Base-by-base conservation (phyloP, 2,113 vertebrate genomes). In the Dasypus novemcinctus region DNA sequence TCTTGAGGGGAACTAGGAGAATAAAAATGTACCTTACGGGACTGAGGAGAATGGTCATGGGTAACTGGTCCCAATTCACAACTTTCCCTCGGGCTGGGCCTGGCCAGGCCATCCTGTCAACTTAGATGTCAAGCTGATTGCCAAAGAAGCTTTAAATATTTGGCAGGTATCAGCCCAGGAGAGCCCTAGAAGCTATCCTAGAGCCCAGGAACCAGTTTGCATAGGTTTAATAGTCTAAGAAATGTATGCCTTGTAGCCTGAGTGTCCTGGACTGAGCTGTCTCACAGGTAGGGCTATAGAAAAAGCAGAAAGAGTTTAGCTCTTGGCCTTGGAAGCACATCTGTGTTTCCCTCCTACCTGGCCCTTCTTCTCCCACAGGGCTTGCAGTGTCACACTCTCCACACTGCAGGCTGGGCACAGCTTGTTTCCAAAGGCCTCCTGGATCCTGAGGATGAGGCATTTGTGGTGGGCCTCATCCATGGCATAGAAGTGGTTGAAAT, bases 401-500 rank as follows among this genome's bases (percentile, higher is more conserved):
- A 99, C 99, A 52, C 91, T 95, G 57, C 98, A 98, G 92, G 98
- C 96, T 0, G 89, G 97, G 96, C 99, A 99, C 54, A 99, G 98
- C 97, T 99, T 99, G 86, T 95, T 97, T 95, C 99, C 99, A 97
- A 99, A 99, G 25, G 99, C 99, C 61, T 99, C 98, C 93, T 93
- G 98, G 90, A 99, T 99, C 98, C 98, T 99, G 93, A 75, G 97
- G 95, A 99, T 98, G 95, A 99, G 98, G 97, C 98, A 98, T 66
- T 66, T 93, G 80, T 99, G 99, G 97, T 99, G 99, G 90, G 98
- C 97, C n/a, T 98, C 97, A 2, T 98, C 98, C 99, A 99, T 99
- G 66, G 99, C 99, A 0, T 99, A 99, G 97, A 99, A 99, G 95
- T 99, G 99, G 98, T 99, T 99, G 97, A 99, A 99, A 98, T 99